These are phyloP conservation scores for Cyprinodon diabolis DNA, from an alignment of 2,797 vertebrate genomes.

Conservation along the genomic window DNA sequence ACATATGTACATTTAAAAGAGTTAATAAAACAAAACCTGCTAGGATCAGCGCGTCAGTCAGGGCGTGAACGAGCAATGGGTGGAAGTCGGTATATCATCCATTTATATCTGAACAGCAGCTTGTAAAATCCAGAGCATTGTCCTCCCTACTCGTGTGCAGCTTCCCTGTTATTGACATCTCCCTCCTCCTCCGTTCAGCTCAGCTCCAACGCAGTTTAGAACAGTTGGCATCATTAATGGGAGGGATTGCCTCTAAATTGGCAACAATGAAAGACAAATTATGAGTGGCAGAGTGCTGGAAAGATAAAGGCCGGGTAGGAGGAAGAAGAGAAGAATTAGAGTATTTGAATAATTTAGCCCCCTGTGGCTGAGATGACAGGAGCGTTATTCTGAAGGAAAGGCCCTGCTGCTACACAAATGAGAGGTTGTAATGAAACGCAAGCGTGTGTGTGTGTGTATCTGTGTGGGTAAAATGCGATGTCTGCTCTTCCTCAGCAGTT, in stretches of 20 bases:
- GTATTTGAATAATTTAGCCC: constrained; percentile 99
- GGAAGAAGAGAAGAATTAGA: constrained; percentile 94
- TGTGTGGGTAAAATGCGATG: constrained; percentile 30
- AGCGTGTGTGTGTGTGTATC: constrained; percentile 64
- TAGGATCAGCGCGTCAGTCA: constrained; percentile 66
- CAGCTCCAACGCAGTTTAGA: constrained; percentile 78
- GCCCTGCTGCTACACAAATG: constrained; percentile 94
- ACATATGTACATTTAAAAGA: constrained; percentile 80
- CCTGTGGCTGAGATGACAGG: constrained; percentile 93
- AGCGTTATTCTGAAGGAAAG: constrained; percentile 93
- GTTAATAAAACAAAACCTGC: constrained; percentile 79
- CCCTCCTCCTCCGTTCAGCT: constrained; percentile 56
- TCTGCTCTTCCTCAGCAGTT: constrained; percentile 51
- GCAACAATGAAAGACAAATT: constrained; percentile 96
- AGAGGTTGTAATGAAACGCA: constrained; percentile 86
- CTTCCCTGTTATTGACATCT: constrained; percentile 52
- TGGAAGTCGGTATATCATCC: constrained; percentile 75
- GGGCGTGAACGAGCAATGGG: constrained; percentile 55
- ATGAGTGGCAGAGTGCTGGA: constrained; percentile 84
- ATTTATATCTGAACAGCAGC: constrained; percentile 76
- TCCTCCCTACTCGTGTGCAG: constrained; percentile 55
- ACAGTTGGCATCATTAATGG: constrained; percentile 94
- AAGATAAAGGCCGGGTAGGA: constrained; percentile 72
- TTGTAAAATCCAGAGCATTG: constrained; percentile 72
- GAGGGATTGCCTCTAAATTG: constrained; percentile 96